These are phyloP conservation scores for Dromiciops gliroides DNA, from an alignment of 2,113 vertebrate genomes.

Conservation along the genomic window DNA sequence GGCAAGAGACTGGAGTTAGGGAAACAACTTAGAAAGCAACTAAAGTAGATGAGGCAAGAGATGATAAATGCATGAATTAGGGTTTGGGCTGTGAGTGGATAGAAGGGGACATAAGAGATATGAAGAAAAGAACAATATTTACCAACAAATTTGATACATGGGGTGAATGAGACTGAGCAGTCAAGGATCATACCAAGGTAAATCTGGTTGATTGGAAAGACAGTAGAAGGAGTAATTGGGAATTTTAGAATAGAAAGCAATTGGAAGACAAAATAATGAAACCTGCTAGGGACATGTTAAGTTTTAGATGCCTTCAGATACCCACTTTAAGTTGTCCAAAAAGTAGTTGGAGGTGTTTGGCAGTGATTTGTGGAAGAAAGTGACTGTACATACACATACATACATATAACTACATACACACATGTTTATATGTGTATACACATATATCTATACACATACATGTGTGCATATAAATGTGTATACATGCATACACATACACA, in stretches of 20 bases:
- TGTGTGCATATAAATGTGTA: too few relatives aligned
- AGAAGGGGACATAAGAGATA: too few relatives aligned
- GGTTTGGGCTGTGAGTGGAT: not conserved
- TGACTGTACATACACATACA: not conserved
- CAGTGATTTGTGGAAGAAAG: not conserved
- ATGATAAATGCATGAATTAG: not conserved
- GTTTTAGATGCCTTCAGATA: too few relatives aligned
- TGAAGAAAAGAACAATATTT: not conserved
- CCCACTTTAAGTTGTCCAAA: not conserved
- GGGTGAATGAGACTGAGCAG: not conserved
- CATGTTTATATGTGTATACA: too few relatives aligned
- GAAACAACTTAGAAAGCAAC: not conserved
- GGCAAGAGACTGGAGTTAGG: not conserved
- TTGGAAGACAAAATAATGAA: not conserved
- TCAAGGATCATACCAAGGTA: not conserved
- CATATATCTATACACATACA: too few relatives aligned
- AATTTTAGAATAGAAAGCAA: not conserved
- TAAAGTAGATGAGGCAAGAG: not conserved
- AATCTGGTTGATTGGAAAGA: not conserved
- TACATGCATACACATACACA: too few relatives aligned
- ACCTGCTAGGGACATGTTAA: too few relatives aligned
- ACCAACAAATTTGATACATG: not conserved
- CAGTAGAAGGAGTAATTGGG: not conserved
- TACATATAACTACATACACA: too few relatives aligned
- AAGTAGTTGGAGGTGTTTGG: not conserved